Conservation (phyloP, 2,113 vertebrate species). For the Corythornis vintsioides region DNA sequence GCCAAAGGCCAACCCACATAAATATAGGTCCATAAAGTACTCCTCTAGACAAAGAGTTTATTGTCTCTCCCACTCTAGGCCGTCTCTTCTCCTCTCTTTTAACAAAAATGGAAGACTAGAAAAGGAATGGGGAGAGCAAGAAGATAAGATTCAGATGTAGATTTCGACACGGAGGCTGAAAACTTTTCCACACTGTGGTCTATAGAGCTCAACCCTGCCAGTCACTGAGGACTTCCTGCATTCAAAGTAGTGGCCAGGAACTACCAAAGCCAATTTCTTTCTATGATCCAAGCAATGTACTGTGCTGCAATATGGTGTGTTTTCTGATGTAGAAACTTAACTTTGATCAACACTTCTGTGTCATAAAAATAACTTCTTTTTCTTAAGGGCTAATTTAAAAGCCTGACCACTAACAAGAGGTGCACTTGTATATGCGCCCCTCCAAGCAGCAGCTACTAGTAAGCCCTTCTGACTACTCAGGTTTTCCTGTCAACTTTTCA, state of each 20-base stretch:
- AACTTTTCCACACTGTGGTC: not conserved
- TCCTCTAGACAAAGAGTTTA: not conserved
- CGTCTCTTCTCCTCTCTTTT: not conserved
- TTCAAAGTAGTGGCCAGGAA: accelerated
- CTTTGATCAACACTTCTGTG: not conserved
- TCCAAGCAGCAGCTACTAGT: not conserved
- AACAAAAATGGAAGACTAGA: not conserved
- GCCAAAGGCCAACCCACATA: too few species aligned
- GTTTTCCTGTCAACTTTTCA: not conserved
- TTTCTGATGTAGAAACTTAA: not conserved
- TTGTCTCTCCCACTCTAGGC: not conserved
- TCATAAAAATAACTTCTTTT: not conserved
- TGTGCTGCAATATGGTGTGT: not conserved
- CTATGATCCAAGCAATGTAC: not conserved
- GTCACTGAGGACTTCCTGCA: not conserved
- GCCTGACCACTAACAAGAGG: not conserved
- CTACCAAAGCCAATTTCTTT: not conserved
- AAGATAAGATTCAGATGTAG: not conserved
- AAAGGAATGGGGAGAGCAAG: not conserved
- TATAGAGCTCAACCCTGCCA: not conserved
- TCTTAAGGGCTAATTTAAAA: not conserved
- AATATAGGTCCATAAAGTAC: not conserved
- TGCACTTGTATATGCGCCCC: not conserved
- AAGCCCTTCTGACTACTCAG: not conserved
- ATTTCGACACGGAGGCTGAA: not conserved